Base-by-base conservation (phyloP, 2,888 invertebrate species). In the Adelphocoris suturalis region DNA sequence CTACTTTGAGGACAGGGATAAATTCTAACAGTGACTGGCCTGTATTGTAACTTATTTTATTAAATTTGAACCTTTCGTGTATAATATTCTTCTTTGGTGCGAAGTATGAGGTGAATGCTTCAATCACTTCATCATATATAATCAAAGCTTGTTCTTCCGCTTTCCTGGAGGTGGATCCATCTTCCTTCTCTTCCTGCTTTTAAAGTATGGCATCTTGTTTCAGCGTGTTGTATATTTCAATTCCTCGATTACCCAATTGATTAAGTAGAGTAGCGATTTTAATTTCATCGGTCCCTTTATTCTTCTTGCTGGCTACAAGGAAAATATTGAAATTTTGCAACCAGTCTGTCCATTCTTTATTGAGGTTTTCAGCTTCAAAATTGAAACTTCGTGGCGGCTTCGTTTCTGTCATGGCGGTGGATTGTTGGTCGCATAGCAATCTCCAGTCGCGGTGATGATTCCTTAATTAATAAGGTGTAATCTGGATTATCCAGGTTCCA, bases 81-180 rank as follows among this genome's bases (percentile, higher is more conserved):
- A 61, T n/a, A n/a, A 19, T 19, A n/a, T 61, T 19, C n/a, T 19
- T 61, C n/a, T 19, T 61, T 61, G 61, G 61, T 9, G 61, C 19
- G 19, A 86, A 86, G 52, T 86, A 61, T 0, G 28, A 28, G 11
- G 46, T 86, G 75, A 86, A 86, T 12, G 86, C 86, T 14, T 75
- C 86, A 52, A 46, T n/a, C 3, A 86, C 86, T 12, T 86, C 86
- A 1, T 84, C 84, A 57, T 52, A 55, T 84, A 13, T 84, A 3
- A 12, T 23, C 55, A 84, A 23, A 0, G 55, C 84, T 13, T 19
- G 11, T 3, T 84, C 27, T 27, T 14, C 28, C 1, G 76, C 28
- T 37, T 76, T 76, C 76, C n/a, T n/a, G n/a, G n/a, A n/a, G n/a
- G n/a, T n/a, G n/a, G n/a, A n/a, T n/a, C n/a, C n/a, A n/a, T n/a